phyloP scores from a whole-genome alignment of 1,140 invertebrate genomes.

The Amphibalanus amphitrite region DNA sequence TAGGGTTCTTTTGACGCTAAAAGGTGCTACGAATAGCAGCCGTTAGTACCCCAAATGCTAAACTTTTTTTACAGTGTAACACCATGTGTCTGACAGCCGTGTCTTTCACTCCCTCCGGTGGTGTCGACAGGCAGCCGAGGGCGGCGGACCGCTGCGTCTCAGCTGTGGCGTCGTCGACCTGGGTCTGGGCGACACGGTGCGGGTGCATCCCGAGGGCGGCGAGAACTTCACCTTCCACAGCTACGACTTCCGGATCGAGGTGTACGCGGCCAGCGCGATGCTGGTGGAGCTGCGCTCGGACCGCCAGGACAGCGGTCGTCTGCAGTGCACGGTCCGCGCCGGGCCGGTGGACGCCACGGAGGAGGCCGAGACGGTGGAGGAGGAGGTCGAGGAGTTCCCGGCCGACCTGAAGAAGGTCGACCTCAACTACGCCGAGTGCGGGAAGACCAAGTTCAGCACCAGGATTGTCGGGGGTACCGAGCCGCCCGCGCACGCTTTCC shows the following conservation, averaged over 20 bases:
- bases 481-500: background rate
- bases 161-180: background rate
- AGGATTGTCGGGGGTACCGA: background rate
- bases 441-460: background rate
- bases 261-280: background rate
- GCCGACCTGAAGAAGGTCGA: background rate
- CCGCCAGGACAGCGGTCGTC: too few species aligned
- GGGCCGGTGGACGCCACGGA: background rate
- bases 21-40: too few species aligned
- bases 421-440: background rate
- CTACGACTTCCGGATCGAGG: background rate
- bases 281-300: background rate
- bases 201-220: background rate
- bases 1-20: too few species aligned
- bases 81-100: too few species aligned
- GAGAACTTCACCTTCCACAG: background rate
- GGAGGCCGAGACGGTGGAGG: too few species aligned
- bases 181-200: background rate
- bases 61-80: too few species aligned
- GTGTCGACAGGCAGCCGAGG: too few species aligned
- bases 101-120: too few species aligned
- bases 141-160: background rate
- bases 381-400: too few species aligned
- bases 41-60: too few species aligned
- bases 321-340: background rate